A percentile compares a stretch with the other conserved stretches of the same genome.
Evolutionary conservation across 2,113 vertebrate species (phyloP).

Genomic region (Himantopus leucocephalus): DNA sequence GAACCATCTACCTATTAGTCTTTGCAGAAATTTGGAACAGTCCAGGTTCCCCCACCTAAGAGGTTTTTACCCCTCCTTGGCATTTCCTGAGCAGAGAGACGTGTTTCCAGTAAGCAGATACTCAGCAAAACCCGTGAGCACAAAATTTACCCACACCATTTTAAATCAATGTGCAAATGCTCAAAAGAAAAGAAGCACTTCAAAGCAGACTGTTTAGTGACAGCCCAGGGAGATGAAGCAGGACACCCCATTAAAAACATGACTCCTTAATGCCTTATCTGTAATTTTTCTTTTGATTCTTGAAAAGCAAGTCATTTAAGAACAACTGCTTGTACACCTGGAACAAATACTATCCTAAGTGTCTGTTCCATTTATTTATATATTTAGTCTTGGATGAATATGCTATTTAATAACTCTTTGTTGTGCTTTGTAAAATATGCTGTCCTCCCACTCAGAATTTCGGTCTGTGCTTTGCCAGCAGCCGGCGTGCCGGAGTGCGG

Average conservation of each 20-base stretch:
- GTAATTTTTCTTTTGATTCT: conserved; percentile 9
- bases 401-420: background rate
- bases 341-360: background rate
- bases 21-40: background rate
- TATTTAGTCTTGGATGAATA: background rate
- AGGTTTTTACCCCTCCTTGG: background rate
- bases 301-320: background rate
- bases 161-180: background rate
- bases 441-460: background rate
- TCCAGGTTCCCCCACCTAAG: background rate
- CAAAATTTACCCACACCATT: background rate
- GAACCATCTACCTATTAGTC: background rate
- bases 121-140: background rate
- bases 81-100: background rate
- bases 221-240: conserved; percentile 5
- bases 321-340: background rate
- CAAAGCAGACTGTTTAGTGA: background rate
- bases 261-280: background rate
- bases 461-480: background rate
- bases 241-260: background rate
- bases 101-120: background rate
- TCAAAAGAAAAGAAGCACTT: background rate
- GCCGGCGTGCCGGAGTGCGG: rapidly evolving
- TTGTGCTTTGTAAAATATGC: background rate
- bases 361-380: background rate